phyloP scores from a whole-genome alignment of 2,113 vertebrate genomes.

The Peromyscus polionotus region DNA sequence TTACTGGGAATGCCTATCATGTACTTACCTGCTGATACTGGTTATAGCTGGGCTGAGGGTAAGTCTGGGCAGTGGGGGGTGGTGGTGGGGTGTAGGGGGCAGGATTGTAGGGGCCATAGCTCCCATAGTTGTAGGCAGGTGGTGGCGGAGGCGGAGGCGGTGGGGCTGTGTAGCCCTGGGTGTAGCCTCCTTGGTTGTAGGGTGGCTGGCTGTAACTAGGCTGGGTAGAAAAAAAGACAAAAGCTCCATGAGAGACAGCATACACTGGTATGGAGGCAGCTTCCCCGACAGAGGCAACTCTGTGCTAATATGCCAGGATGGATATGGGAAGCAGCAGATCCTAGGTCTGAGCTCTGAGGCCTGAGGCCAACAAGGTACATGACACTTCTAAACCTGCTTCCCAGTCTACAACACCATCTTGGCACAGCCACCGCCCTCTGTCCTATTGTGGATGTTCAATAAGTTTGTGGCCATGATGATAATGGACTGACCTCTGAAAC shows the following conservation, averaged over 20 bases:
- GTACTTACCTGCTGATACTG: constrained; percentile 93
- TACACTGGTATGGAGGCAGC: not conserved
- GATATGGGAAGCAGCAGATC: not conserved
- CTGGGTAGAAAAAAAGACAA: constrained; percentile 41
- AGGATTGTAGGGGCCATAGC: constrained; percentile 92
- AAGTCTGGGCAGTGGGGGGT: constrained; percentile 87
- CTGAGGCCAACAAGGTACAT: not conserved
- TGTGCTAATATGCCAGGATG: not conserved
- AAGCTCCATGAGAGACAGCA: not conserved
- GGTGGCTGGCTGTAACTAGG: constrained; percentile 83
- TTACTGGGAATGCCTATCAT: not conserved
- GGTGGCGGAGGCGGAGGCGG: constrained; percentile 86
- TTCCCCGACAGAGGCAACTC: not conserved
- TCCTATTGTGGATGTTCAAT: fast-evolving
- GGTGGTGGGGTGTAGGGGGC: constrained; percentile 91
- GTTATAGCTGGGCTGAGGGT: constrained; percentile 91
- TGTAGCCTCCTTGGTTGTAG: constrained; percentile 88
- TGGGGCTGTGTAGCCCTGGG: constrained; percentile 87
- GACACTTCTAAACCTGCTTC: not conserved
- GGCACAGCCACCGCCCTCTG: not conserved
- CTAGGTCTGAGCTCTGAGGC: not conserved
- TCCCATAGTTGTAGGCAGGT: constrained; percentile 92
- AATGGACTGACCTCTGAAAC: not conserved
- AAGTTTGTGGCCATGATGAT: not conserved
- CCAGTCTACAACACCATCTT: not conserved